Percentiles rank a stretch among this genome's conserved stretches.
Conservation (phyloP, 2,888 invertebrate genomes). For the Sphinx pinastri region DNA sequence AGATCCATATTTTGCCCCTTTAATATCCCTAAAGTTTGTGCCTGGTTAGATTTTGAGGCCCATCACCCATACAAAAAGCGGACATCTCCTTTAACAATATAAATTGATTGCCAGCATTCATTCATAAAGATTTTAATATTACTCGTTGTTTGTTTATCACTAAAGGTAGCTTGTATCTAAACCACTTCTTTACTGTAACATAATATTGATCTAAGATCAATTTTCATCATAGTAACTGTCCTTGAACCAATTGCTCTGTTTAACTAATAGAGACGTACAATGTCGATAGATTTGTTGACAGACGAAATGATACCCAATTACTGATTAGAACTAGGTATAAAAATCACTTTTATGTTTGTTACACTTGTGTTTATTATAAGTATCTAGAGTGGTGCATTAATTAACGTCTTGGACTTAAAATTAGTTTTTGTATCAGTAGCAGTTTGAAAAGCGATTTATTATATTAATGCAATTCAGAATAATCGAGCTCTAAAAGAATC, state of each 20-base stretch:
- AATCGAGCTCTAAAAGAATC: no score
- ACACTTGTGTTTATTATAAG: neutral
- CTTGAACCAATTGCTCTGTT: slow-evolving; percentile 7
- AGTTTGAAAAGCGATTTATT: slow-evolving; percentile 4
- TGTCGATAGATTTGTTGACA: slow-evolving; percentile 4
- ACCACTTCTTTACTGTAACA: no score
- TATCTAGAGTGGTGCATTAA: neutral
- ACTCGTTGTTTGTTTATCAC: neutral
- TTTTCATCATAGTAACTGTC: neutral
- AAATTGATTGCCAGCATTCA: neutral
- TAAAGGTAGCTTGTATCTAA: neutral
- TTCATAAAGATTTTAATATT: neutral
- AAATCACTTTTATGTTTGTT: neutral
- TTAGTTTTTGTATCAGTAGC: neutral
- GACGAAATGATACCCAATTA: neutral
- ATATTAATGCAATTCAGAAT: neutral
- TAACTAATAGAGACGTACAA: neutral
- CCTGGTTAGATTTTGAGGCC: no score
- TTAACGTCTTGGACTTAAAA: neutral
- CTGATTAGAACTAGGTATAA: neutral
- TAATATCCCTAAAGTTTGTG: no score
- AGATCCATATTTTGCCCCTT: no score
- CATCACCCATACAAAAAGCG: no score
- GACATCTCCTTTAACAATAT: no score
- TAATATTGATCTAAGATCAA: no score